Base-by-base conservation (phyloP, 2,113 vertebrate species). In the Hemichromis elongatus region DNA sequence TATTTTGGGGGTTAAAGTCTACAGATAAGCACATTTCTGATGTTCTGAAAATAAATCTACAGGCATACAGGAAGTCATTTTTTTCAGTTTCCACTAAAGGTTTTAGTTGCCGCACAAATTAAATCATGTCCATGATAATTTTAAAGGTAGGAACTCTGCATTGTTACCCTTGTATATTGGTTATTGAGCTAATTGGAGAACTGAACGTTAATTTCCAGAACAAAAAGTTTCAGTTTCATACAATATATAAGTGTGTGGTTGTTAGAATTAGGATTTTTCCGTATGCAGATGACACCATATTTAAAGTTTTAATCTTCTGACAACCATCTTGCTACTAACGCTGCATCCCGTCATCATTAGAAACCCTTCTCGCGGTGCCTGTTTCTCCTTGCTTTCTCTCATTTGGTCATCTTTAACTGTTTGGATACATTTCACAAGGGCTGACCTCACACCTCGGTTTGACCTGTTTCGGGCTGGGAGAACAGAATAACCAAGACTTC, bases 321-420 rank as follows among this genome's bases (percentile, higher is more conserved):
- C 16, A 66, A 37, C 53, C 10, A 7, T 35, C 12, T 19, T 18
- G 3, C 54, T 68, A 35, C 55, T 54, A 68, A 54, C 35, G 6
- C 61, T 63, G 70, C 73, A 19, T 18, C 80, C 10, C 50, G 19
- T 70, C 19, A 3, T 28, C 84, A 82, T 66, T 24, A 83, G 85
- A 89, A 83, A 84, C 81, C 66, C 61, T 75, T 61, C 2, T 79
- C 40, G 9, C 3, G 30, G 53, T 73, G 79, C 80, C 26, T 90
- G 54, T 88, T 92, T 57, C 57, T 82, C 59, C 24, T 63, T 63
- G 4, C 24, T 35, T 55, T 77, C 52, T 83, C 80, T 86, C 57
- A 78, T 57, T 83, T 5, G 28, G 6, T 55, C 89, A 80, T 89
- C 77, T 87, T 82, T 91, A 86, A 79, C 68, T 86, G 82, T 90